Evolutionary conservation across 2,797 vertebrate species (phyloP).

Genomic region (Syndactyla subalaris): DNA sequence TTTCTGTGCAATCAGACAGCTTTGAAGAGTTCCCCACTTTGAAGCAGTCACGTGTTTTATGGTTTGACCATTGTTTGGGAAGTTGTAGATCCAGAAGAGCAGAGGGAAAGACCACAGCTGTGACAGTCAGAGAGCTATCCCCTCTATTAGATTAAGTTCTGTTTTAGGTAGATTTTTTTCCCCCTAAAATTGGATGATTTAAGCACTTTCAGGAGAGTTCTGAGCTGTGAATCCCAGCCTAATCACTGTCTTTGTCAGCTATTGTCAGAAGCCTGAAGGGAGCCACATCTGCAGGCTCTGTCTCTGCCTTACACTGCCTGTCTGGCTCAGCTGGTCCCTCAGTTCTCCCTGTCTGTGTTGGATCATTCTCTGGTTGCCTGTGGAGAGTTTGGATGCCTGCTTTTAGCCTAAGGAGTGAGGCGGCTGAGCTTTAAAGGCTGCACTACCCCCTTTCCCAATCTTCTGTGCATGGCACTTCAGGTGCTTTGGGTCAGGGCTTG

Average conservation of each 20-base stretch:
- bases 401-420: background rate
- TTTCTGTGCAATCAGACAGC: background rate
- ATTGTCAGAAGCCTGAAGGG: background rate
- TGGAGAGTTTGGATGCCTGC: background rate
- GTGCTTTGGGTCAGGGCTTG: background rate
- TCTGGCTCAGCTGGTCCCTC: background rate
- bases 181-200: background rate
- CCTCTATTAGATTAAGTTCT: background rate
- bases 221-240: background rate
- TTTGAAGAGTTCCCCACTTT: background rate
- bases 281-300: background rate
- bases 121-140: background rate
- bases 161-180: background rate
- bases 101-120: background rate
- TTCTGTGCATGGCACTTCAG: background rate
- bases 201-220: background rate
- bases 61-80: background rate
- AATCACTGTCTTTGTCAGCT: background rate
- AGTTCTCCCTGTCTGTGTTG: background rate
- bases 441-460: rapidly evolving
- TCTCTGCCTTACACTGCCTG: background rate
- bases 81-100: background rate
- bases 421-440: background rate
- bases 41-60: background rate
- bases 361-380: background rate